Conservation (phyloP, 2,113 vertebrate genomes). For the Heloderma charlesbogerti region DNA sequence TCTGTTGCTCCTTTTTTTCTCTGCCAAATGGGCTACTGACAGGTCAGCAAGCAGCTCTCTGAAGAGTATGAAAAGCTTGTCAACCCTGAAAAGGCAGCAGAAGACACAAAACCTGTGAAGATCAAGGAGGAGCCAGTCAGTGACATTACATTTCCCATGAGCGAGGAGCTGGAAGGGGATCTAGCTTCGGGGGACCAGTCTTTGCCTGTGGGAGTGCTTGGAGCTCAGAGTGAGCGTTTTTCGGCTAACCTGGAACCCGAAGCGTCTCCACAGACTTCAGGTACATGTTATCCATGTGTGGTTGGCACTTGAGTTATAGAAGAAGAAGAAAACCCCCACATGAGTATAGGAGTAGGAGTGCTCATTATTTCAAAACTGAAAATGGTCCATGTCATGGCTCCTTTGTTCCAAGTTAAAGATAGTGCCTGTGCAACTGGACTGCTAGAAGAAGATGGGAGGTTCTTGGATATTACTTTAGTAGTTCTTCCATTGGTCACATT, state of each 20-base stretch:
- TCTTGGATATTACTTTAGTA: neutral
- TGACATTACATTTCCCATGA: conserved; percentile 92
- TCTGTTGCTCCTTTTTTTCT: conserved; percentile 12
- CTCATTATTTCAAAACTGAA: neutral
- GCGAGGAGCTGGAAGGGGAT: conserved; percentile 92
- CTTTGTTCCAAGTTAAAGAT: neutral
- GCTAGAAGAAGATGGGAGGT: neutral
- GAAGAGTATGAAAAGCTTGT: conserved; percentile 96
- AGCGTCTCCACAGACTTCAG: conserved; percentile 91
- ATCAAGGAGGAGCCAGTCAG: conserved; percentile 95
- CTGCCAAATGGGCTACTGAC: conserved; percentile 46
- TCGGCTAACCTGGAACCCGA: conserved; percentile 90
- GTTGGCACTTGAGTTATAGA: neutral
- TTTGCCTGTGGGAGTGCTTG: conserved; percentile 90
- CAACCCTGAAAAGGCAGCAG: conserved; percentile 93
- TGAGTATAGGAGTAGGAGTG: neutral
- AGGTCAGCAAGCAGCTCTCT: conserved; percentile 96
- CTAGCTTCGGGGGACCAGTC: conserved; percentile 92
- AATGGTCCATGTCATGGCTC: neutral
- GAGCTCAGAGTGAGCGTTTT: conserved; percentile 88
- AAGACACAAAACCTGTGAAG: conserved; percentile 93
- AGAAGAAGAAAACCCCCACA: neutral
- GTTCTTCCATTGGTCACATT: neutral
- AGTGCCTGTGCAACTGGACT: neutral
- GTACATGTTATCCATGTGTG: conserved; percentile 67